Conservation (phyloP, 1,140 invertebrate species). For the Phocides pigmalion region DNA sequence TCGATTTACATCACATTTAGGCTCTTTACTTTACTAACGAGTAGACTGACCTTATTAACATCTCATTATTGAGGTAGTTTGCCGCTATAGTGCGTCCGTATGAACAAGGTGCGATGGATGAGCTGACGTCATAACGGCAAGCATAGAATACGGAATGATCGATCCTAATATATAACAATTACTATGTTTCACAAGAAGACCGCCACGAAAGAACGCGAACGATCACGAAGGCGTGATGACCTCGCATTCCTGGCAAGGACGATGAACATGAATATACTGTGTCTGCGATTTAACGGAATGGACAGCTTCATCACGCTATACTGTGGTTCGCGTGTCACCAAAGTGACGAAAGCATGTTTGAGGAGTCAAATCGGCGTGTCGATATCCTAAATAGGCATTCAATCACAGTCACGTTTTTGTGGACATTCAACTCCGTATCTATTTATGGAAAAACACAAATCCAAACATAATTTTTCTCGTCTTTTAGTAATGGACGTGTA, state of each 20-base stretch:
- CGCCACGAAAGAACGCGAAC: constrained; percentile 59
- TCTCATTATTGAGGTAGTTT: constrained; percentile 30
- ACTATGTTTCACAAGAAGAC: constrained; percentile 71
- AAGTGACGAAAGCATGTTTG: background rate
- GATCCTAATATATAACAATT: constrained; percentile 61
- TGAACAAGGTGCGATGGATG: constrained; percentile 45
- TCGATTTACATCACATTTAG: constrained; percentile 36
- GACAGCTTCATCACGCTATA: constrained; percentile 14
- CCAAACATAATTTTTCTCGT: background rate
- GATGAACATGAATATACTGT: constrained; percentile 53
- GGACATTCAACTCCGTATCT: constrained; percentile 1
- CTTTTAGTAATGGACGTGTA: background rate
- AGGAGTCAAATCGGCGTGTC: background rate
- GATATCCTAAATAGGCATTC: constrained; percentile 7
- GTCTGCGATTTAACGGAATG: constrained; percentile 38
- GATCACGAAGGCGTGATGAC: constrained; percentile 66
- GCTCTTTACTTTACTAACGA: constrained; percentile 8
- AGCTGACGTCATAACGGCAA: constrained; percentile 59
- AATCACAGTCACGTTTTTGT: background rate
- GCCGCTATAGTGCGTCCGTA: constrained; percentile 30
- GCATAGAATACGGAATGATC: constrained; percentile 67
- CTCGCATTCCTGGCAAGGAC: constrained; percentile 83
- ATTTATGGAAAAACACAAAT: background rate
- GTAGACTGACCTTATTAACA: constrained; percentile 32
- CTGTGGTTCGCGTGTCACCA: background rate